Evolutionary conservation across 2,797 vertebrate species (phyloP).

Genomic region (Microctenopoma stevenorrisi): DNA sequence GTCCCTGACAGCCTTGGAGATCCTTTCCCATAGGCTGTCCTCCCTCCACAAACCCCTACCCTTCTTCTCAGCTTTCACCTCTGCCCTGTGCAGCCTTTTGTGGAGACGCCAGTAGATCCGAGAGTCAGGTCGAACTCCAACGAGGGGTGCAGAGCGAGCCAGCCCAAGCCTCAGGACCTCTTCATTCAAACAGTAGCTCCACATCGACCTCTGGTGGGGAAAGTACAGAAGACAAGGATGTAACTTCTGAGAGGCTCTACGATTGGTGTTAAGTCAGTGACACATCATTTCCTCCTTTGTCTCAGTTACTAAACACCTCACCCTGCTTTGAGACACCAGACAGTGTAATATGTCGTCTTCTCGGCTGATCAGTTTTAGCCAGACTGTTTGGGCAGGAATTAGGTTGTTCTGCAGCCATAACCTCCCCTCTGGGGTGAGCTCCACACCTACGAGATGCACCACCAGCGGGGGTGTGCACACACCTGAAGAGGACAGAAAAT

Average conservation of each 20-base stretch:
- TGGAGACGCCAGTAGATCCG: conserved; percentile 89
- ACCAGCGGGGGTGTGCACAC: conserved; percentile 75
- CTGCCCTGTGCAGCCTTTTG: conserved; percentile 88
- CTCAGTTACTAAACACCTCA: conserved; percentile 40
- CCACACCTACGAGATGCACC: conserved; percentile 91
- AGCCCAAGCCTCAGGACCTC: conserved; percentile 89
- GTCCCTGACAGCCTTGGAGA: conserved; percentile 54
- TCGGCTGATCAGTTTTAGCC: conserved; percentile 91
- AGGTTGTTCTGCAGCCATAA: conserved; percentile 87
- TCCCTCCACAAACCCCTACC: conserved; percentile 91
- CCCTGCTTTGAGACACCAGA: conserved; percentile 82
- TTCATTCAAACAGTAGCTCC: conserved; percentile 88
- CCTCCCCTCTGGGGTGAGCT: conserved; percentile 84
- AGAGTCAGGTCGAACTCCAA: conserved; percentile 83
- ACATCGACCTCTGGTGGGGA: conserved; percentile 82
- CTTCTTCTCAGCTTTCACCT: conserved; percentile 89
- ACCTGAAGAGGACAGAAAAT: conserved; percentile 72
- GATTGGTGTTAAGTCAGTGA: background rate
- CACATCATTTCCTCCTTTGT: background rate
- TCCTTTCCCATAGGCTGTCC: conserved; percentile 81
- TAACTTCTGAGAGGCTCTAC: background rate
- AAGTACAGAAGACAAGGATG: background rate
- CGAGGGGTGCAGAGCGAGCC: conserved; percentile 84
- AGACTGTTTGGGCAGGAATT: conserved; percentile 82
- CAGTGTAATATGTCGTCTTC: conserved; percentile 87